Percentiles rank a stretch among this genome's conserved stretches.
phyloP scores from a whole-genome alignment of 53 echinoderm and acorn worm genomes.

The Antedon mediterranea region DNA sequence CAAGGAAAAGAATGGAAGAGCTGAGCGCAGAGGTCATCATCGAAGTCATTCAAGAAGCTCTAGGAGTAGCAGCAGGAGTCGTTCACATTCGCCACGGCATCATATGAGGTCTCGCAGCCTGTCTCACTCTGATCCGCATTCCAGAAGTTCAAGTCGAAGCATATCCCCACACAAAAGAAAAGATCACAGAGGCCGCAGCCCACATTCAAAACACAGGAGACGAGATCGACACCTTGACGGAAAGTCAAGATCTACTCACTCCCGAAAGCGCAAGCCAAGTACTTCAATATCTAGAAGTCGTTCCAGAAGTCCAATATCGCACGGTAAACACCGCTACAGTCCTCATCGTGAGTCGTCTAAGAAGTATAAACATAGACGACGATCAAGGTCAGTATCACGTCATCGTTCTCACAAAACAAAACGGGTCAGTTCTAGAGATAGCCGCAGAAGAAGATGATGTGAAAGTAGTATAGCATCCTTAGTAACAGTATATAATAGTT shows the following conservation, averaged over 20 bases:
- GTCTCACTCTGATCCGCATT: constrained; percentile 19
- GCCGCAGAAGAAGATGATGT: neutral
- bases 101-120: constrained; percentile 28
- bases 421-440: neutral
- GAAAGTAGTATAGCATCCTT: no score
- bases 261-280: constrained; percentile 42
- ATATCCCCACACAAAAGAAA: constrained; percentile 13
- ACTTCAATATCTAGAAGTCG: constrained; percentile 31
- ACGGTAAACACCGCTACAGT: neutral
- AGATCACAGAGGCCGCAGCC: constrained; percentile 16
- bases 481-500: no score
- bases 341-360: neutral
- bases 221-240: neutral
- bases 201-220: neutral
- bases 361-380: neutral
- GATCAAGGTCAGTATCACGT: neutral
- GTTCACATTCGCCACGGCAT: constrained; percentile 33
- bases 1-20: constrained; percentile 55
- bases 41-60: constrained; percentile 5
- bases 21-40: neutral
- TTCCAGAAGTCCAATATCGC: neutral
- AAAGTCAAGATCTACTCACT: neutral
- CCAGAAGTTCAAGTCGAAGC: constrained; percentile 11
- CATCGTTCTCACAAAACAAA: neutral
- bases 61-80: constrained; percentile 26